A percentile compares a stretch with the other conserved stretches of the same genome.
Evolutionary conservation across 2,888 invertebrate species (phyloP).

Genomic region (Sicus ferrugineus): DNA sequence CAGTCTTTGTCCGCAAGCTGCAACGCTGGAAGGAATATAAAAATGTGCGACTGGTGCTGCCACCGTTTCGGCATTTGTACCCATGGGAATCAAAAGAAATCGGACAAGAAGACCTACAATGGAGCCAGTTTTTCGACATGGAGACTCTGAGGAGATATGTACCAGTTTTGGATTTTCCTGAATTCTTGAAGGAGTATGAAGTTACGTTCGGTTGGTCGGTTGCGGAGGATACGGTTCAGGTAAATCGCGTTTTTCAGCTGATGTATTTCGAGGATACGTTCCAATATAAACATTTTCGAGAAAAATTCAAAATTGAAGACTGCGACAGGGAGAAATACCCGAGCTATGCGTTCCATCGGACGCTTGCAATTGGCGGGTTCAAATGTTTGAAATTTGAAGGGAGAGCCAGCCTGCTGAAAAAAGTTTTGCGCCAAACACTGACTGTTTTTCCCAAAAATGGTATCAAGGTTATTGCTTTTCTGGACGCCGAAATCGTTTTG

Average conservation of each 20-base stretch:
- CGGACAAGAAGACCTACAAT: constrained; percentile 72
- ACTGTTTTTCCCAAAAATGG: constrained; percentile 42
- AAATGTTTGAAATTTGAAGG: constrained; percentile 87
- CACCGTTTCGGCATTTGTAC: constrained; percentile 89
- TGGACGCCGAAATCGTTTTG: constrained; percentile 83
- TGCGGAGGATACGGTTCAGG: no score
- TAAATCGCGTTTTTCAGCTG: constrained; percentile 82
- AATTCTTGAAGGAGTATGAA: constrained; percentile 69
- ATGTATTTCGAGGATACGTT: constrained; percentile 89
- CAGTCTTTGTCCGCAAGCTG: constrained; percentile 79
- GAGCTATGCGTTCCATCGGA: constrained; percentile 73
- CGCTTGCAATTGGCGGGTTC: constrained; percentile 71
- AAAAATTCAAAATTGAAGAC: constrained; percentile 81
- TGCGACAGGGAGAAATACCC: constrained; percentile 62
- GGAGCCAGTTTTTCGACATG: constrained; percentile 88
- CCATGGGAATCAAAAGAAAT: constrained; percentile 82
- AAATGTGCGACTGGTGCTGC: constrained; percentile 78
- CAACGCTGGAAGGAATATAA: constrained; percentile 65
- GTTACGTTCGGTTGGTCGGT: no score
- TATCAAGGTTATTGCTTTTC: constrained; percentile 50
- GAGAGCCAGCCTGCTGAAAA: constrained; percentile 70
- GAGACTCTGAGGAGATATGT: constrained; percentile 78
- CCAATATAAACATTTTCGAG: constrained; percentile 79
- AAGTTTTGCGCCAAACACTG: constrained; percentile 66
- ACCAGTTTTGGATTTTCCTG: constrained; percentile 82